phyloP scores from a whole-genome alignment of 2,888 invertebrate species.

The Orthonevra nobilis region DNA sequence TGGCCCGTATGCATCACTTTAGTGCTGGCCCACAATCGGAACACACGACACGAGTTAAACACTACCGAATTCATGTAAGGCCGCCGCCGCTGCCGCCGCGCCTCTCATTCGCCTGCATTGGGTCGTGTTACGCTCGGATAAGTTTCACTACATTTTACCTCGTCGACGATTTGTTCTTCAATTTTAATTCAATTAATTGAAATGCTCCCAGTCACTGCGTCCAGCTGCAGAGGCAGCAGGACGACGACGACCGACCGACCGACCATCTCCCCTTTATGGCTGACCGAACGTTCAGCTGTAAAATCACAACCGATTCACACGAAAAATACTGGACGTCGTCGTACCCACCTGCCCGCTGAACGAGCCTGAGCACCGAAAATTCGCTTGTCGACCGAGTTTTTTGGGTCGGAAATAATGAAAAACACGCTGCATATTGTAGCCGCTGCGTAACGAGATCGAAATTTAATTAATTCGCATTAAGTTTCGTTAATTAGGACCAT shows the following conservation, averaged over 20 bases:
- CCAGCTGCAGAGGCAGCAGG: conserved; percentile 8
- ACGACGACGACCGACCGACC: conserved; percentile 35
- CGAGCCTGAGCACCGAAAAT: too few relatives aligned
- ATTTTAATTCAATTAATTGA: conserved; percentile 68
- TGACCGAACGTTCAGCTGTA: conserved; percentile 29
- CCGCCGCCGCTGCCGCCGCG: too few relatives aligned
- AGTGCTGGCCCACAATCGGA: conserved; percentile 5
- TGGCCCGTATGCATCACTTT: background rate
- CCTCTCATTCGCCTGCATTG: too few relatives aligned
- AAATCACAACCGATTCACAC: conserved; percentile 37
- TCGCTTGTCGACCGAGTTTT: conserved; percentile 16
- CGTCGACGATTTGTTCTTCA: conserved; percentile 63
- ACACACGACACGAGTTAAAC: conserved; percentile 53
- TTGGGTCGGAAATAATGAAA: conserved; percentile 53
- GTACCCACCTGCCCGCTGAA: too few relatives aligned
- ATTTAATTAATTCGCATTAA: conserved; percentile 67
- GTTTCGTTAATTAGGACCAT: conserved; percentile 66
- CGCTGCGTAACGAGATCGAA: conserved; percentile 43
- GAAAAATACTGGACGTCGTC: too few relatives aligned
- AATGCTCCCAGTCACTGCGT: conserved; percentile 33
- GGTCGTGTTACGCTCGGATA: conserved; percentile 38
- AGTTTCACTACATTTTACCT: conserved; percentile 42
- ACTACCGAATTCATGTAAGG: conserved; percentile 41
- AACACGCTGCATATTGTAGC: conserved; percentile 43
- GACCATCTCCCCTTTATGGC: too few relatives aligned